These are phyloP conservation scores for Eupeodes latifasciatus DNA, from an alignment of 2,888 invertebrate genomes.

Conservation along the genomic window DNA sequence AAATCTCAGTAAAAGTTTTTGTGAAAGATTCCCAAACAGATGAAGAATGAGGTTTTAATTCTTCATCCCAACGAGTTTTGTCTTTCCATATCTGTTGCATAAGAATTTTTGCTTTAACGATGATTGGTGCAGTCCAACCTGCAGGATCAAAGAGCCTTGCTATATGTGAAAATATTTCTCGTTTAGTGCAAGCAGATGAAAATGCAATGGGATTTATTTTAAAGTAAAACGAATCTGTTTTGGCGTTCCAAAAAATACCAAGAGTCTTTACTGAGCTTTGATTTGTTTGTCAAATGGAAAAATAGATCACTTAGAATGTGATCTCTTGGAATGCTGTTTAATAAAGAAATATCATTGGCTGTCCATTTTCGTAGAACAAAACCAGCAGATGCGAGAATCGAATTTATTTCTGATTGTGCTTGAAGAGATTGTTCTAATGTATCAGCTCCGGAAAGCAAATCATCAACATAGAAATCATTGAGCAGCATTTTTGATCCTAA, in stretches of 20 bases:
- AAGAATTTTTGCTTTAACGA: conserved; percentile 40
- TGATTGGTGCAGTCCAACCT: conserved; percentile 44
- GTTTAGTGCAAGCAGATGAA: conserved; percentile 22
- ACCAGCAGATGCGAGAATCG: conserved; percentile 43
- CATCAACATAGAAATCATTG: conserved; percentile 58
- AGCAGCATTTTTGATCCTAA: conserved; percentile 35
- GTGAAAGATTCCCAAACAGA: conserved; percentile 47
- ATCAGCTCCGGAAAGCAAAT: conserved; percentile 56
- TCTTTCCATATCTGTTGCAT: conserved; percentile 58
- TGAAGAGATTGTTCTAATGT: conserved; percentile 20
- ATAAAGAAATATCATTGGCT: conserved; percentile 16
- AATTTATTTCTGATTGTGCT: conserved; percentile 54
- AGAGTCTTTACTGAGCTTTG: conserved; percentile 47
- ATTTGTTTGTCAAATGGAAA: neutral
- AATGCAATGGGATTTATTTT: neutral
- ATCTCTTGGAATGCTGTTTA: conserved; percentile 16
- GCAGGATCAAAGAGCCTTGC: conserved; percentile 58
- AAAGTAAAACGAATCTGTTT: conserved; percentile 46
- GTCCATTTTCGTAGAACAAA: conserved; percentile 64
- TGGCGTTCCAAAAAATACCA: conserved; percentile 56
- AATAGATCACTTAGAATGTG: conserved; percentile 17
- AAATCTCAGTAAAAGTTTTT: conserved; percentile 35
- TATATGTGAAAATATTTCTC: conserved; percentile 54
- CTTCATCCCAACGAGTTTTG: conserved; percentile 47
- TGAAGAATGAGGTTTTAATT: neutral